These are phyloP conservation scores for Sinocyclocheilus maitianheensis DNA, from an alignment of 2,113 vertebrate species.

Conservation along the genomic window DNA sequence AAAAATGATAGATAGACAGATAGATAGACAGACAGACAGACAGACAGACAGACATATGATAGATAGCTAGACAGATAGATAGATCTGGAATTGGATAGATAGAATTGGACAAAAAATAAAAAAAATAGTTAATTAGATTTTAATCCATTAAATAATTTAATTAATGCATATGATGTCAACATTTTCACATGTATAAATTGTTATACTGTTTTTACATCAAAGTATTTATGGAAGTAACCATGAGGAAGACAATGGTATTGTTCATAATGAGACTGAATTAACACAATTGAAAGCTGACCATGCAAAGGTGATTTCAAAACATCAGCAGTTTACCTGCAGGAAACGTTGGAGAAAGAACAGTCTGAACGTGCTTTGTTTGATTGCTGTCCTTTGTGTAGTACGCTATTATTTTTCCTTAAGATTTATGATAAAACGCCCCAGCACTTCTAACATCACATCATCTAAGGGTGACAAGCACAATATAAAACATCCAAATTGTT, in stretches of 20 bases:
- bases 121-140: neutral
- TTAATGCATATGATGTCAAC: neutral
- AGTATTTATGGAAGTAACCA: neutral
- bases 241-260: neutral
- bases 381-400: neutral
- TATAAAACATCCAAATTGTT: slow-evolving; percentile 15
- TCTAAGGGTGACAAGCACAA: slow-evolving; percentile 6
- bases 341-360: neutral
- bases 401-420: neutral
- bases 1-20: too few species aligned
- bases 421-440: neutral
- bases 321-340: neutral
- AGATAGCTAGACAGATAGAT: too few species aligned
- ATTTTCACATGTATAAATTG: neutral
- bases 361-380: neutral
- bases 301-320: neutral
- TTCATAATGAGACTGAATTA: slow-evolving; percentile 17
- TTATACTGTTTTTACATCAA: slow-evolving; percentile 21
- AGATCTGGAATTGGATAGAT: neutral
- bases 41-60: too few species aligned
- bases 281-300: slow-evolving; percentile 6
- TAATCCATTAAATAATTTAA: too few species aligned
- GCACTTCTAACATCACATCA: neutral
- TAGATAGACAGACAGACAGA: too few species aligned
- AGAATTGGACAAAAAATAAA: neutral